Percentiles rank a stretch among this genome's conserved stretches.
phyloP scores from a whole-genome alignment of 1,140 invertebrate genomes.

The Aphaenogaster rudis region DNA sequence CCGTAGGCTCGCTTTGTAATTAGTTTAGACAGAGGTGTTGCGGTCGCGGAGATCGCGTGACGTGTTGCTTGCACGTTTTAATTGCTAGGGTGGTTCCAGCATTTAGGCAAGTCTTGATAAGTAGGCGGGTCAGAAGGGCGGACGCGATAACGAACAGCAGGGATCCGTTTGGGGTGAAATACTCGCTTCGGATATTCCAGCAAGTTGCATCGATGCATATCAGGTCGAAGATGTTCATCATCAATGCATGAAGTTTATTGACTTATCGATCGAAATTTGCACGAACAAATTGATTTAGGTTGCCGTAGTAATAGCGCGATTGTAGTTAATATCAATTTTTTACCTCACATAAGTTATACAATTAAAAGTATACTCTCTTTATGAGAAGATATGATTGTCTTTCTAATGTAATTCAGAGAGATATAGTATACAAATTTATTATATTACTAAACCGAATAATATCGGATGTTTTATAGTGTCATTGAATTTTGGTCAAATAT shows the following conservation, averaged over 20 bases:
- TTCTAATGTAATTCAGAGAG: background rate
- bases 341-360: background rate
- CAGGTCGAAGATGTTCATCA: conserved; percentile 35
- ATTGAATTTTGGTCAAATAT: background rate
- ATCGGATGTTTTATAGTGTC: background rate
- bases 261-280: conserved; percentile 35
- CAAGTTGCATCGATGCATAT: conserved; percentile 19
- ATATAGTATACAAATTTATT: background rate
- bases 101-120: conserved; percentile 79
- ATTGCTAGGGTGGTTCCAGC: conserved; percentile 72
- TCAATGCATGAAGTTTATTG: conserved; percentile 19
- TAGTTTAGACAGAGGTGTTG: conserved; percentile 75
- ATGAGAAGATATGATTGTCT: background rate
- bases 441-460: conserved; percentile 15
- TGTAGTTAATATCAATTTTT: background rate
- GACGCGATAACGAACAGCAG: conserved; percentile 70
- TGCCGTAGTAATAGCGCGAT: background rate
- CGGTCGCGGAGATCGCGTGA: conserved; percentile 71
- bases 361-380: background rate
- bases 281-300: conserved; percentile 25
- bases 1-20: conserved; percentile 68
- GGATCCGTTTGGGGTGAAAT: conserved; percentile 11
- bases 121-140: conserved; percentile 63
- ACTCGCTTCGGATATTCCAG: conserved; percentile 46
- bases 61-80: conserved; percentile 74